These are phyloP conservation scores for Petroica traversi DNA, from an alignment of 2,113 vertebrate species.

Conservation along the genomic window DNA sequence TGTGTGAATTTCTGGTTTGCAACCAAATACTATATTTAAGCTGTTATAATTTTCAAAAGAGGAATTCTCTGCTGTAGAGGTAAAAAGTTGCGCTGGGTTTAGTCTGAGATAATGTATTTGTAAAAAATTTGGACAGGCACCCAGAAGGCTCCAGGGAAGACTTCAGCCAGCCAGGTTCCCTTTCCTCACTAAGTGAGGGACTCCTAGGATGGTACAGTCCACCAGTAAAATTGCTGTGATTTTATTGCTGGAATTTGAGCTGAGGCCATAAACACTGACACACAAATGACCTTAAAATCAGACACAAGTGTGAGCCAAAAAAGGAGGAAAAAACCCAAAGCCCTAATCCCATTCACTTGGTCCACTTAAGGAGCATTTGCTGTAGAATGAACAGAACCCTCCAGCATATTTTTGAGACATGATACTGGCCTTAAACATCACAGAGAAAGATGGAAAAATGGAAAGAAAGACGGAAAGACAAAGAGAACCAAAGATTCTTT, in stretches of 20 bases:
- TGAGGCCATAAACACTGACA: not conserved
- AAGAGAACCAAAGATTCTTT: not conserved
- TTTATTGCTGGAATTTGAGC: constrained; percentile 11
- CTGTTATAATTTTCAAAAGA: constrained; percentile 62
- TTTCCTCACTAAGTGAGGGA: not conserved
- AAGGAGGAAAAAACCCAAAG: not conserved
- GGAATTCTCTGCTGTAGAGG: constrained; percentile 68
- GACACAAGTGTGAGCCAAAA: not conserved
- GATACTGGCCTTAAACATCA: not conserved
- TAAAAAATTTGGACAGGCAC: not conserved
- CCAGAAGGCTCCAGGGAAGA: not conserved
- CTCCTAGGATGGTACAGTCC: not conserved
- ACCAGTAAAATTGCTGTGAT: not conserved
- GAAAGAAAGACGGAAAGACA: not conserved
- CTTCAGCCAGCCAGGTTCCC: not conserved
- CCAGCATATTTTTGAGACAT: not conserved
- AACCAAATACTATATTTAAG: constrained; percentile 73
- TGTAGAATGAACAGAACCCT: not conserved
- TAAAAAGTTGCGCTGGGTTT: constrained; percentile 17
- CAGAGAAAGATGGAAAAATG: not conserved
- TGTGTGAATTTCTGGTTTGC: constrained; percentile 67
- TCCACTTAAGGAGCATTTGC: not conserved
- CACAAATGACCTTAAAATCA: constrained; percentile 9
- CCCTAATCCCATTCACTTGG: not conserved
- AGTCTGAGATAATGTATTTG: not conserved